These are phyloP conservation scores for Temnothorax rugatulus DNA, from an alignment of 2,888 invertebrate genomes.

Conservation along the genomic window DNA sequence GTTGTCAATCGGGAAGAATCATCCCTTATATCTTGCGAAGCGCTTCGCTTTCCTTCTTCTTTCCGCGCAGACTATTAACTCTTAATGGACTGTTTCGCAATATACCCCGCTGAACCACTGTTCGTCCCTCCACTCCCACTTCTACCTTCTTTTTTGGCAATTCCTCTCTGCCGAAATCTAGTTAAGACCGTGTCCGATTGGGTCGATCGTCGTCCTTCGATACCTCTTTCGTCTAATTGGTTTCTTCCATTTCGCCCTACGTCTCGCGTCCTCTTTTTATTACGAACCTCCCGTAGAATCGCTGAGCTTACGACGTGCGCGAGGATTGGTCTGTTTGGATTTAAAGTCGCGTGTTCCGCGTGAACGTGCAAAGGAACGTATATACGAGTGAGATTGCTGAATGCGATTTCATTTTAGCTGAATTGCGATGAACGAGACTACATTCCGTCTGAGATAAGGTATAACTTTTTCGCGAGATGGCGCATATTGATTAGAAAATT, in stretches of 20 bases:
- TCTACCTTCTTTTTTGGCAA: slow-evolving; percentile 58
- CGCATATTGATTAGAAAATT: background rate
- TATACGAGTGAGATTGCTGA: background rate
- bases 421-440: background rate
- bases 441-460: background rate
- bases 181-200: slow-evolving; percentile 80
- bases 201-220: slow-evolving; percentile 69
- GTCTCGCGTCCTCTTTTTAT: slow-evolving; percentile 29
- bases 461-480: background rate
- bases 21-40: background rate
- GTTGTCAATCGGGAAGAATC: slow-evolving; percentile 12
- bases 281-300: background rate
- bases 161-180: slow-evolving; percentile 74
- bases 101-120: slow-evolving; percentile 24
- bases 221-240: slow-evolving; percentile 77
- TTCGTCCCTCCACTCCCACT: slow-evolving; percentile 13
- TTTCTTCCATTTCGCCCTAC: slow-evolving; percentile 70
- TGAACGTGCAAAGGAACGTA: background rate
- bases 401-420: background rate
- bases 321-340: slow-evolving; percentile 26
- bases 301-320: slow-evolving; percentile 32
- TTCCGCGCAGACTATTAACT: slow-evolving; percentile 64
- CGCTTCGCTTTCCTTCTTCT: background rate
- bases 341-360: slow-evolving; percentile 15
- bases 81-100: slow-evolving; percentile 69